phyloP scores from a whole-genome alignment of 2,888 invertebrate species.

The Biston betularia region DNA sequence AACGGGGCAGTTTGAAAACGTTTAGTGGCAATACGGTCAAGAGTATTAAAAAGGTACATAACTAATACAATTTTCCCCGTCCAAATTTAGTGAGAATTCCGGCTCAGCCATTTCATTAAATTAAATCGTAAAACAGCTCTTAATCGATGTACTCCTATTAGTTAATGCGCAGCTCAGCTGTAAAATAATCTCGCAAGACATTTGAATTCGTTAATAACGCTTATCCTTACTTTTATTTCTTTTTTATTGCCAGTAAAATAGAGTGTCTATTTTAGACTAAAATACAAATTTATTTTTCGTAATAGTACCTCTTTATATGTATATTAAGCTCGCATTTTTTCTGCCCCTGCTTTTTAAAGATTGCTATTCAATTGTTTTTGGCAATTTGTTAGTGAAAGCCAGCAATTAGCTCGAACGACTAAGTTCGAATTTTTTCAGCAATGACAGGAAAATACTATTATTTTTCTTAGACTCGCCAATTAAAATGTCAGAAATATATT shows the following conservation, averaged over 20 bases:
- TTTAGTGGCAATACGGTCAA: too few species aligned
- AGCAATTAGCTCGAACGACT: constrained; percentile 34
- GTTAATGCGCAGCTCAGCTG: constrained; percentile 36
- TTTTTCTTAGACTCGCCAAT: constrained; percentile 25
- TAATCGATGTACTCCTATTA: constrained; percentile 33
- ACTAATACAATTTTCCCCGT: neutral
- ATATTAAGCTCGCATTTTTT: constrained; percentile 22
- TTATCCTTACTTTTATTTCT: constrained; percentile 43
- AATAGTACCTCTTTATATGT: constrained; percentile 3
- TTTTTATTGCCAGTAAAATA: constrained; percentile 44
- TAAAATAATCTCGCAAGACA: constrained; percentile 41
- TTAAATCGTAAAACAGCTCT: constrained; percentile 33
- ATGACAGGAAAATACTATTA: constrained; percentile 14
- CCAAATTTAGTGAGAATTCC: neutral
- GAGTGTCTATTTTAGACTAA: constrained; percentile 33
- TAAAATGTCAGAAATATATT: constrained; percentile 21
- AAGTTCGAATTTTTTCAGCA: constrained; percentile 18
- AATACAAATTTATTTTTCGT: constrained; percentile 19
- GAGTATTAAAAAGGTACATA: neutral
- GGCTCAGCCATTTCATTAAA: constrained; percentile 24
- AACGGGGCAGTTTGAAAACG: too few species aligned
- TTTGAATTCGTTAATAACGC: constrained; percentile 43
- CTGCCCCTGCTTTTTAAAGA: constrained; percentile 13
- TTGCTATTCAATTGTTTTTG: constrained; percentile 30
- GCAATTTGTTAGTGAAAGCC: constrained; percentile 35